Evolutionary conservation across 2,888 invertebrate genomes (phyloP).

Genomic region (Alsophila aescularia): DNA sequence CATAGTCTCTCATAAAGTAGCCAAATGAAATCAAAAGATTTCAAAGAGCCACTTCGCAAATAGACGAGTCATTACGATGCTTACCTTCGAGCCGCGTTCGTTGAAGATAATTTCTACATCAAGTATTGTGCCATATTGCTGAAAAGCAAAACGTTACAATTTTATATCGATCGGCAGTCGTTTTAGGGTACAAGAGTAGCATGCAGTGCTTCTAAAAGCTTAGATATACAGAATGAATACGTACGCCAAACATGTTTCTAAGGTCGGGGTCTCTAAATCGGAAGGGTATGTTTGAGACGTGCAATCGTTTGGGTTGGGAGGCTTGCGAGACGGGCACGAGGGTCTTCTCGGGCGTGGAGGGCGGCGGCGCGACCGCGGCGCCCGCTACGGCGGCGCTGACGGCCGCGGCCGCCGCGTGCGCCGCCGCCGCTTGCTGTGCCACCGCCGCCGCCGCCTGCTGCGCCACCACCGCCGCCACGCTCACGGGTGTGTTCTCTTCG

Average conservation of each 20-base stretch:
- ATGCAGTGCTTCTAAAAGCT: slow-evolving; percentile 49
- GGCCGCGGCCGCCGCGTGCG: slow-evolving; percentile 77
- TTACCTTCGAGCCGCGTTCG: slow-evolving; percentile 99
- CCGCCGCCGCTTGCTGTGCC: slow-evolving; percentile 78
- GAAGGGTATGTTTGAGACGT: slow-evolving; percentile 99
- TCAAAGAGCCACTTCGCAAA: slow-evolving; percentile 65
- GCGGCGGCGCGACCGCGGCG: slow-evolving; percentile 56
- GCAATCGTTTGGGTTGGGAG: slow-evolving; percentile 95
- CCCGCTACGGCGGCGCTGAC: slow-evolving; percentile 62
- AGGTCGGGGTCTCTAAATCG: slow-evolving; percentile 99
- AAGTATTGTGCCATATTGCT: slow-evolving; percentile 99
- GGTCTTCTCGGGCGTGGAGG: slow-evolving; percentile 72
- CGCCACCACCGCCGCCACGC: slow-evolving; percentile 68
- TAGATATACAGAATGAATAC: slow-evolving; percentile 64
- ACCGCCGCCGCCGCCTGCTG: slow-evolving; percentile 70
- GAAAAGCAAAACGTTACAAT: slow-evolving; percentile 82
- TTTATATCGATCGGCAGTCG: slow-evolving; percentile 46
- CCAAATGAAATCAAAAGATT: slow-evolving; percentile 70
- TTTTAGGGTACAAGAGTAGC: slow-evolving; percentile 38
- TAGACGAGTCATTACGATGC: slow-evolving; percentile 62
- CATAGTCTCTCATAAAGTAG: slow-evolving; percentile 46
- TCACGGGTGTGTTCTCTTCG: slow-evolving; percentile 82
- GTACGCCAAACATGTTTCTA: slow-evolving; percentile 98
- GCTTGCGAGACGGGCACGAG: slow-evolving; percentile 82
- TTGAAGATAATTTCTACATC: slow-evolving; percentile 99